Evolutionary conservation across 2,888 invertebrate genomes (phyloP).

Genomic region (Macrosoma leucophasiata): DNA sequence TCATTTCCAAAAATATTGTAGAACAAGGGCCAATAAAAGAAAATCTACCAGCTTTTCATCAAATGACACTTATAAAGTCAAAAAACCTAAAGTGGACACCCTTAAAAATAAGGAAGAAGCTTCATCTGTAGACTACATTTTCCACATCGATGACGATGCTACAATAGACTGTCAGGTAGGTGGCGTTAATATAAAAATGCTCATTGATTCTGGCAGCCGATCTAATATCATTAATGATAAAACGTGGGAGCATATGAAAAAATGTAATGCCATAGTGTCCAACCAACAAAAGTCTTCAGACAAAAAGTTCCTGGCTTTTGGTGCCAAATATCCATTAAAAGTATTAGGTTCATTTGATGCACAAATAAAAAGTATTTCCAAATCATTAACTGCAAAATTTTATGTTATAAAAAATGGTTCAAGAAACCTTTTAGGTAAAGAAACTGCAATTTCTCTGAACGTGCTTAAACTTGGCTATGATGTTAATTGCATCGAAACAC

Average conservation of each 20-base stretch:
- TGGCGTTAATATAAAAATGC: conserved; percentile 16
- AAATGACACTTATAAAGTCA: no score
- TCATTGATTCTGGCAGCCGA: conserved; percentile 26
- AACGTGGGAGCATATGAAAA: conserved; percentile 21
- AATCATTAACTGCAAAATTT: conserved; percentile 8
- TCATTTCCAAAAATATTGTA: conserved; percentile 15
- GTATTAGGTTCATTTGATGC: conserved; percentile 26
- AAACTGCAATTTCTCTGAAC: conserved; percentile 18
- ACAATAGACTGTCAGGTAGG: conserved; percentile 18
- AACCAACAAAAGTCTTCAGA: conserved; percentile 17
- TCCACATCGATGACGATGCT: conserved; percentile 21
- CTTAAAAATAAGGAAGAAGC: no score
- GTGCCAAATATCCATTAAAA: conserved; percentile 18
- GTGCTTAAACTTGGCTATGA: conserved; percentile 22
- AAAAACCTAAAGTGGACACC: no score
- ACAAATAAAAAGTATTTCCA: conserved; percentile 3
- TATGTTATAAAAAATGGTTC: conserved; percentile 24
- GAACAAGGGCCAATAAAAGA: conserved; percentile 12
- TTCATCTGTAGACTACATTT: conserved; percentile 17
- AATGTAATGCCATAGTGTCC: not conserved
- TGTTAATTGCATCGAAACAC: conserved; percentile 14
- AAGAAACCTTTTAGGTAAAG: conserved; percentile 21
- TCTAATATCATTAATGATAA: conserved; percentile 20
- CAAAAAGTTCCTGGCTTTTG: conserved; percentile 24
- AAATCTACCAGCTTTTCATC: no score